Evolutionary conservation across 2,797 vertebrate genomes (phyloP), one percentile per base, ranked within the genome.

Genomic region (Anas bernieri): DNA sequence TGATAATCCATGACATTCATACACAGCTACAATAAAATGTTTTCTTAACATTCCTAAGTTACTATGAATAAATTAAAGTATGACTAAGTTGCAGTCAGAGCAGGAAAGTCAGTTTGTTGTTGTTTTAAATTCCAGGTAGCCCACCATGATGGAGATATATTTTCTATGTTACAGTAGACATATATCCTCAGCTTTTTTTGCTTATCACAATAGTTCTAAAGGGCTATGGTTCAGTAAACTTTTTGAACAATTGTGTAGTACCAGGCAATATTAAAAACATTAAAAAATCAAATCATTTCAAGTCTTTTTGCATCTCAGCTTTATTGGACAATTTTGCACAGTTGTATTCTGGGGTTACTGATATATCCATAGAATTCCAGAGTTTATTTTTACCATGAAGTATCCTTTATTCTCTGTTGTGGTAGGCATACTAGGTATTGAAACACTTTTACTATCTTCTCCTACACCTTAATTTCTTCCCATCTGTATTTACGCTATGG

Each of bases 361-460:
- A 39, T n/a, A 35, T 5, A 85, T 43, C 2, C 21, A 11, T 16
- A 73, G 31, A 90, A 77, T 31, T 64, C 20, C 12, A 64, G 3
- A 2, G 2, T 64, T 74, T 69, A 39, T 52, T 78, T 86, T 79
- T 72, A 33, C 11, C 25, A n/a, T 18, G 9, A 68, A 56, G 23
- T 70, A 25, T 64, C 25, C 13, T 73, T 83, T 74, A 22, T 62
- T 81, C 66, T 86, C 17, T 78, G 25, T 16, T 64, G 14, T 20
- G 4, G 25, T n/a, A 81, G 11, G 6, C 18, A 61, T 30, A 10
- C 8, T 3, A 0, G 48, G 0, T 0, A 59, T 50, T 12, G 66
- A 77, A 81, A n/a, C 14, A 76, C 31, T 66, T 90, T 67, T 59
- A 66, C 11, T 67, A 28, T 74, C 11, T 78, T 88, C 62, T 70